phyloP scores from a whole-genome alignment of 2,113 vertebrate genomes.

The Monopterus albus region DNA sequence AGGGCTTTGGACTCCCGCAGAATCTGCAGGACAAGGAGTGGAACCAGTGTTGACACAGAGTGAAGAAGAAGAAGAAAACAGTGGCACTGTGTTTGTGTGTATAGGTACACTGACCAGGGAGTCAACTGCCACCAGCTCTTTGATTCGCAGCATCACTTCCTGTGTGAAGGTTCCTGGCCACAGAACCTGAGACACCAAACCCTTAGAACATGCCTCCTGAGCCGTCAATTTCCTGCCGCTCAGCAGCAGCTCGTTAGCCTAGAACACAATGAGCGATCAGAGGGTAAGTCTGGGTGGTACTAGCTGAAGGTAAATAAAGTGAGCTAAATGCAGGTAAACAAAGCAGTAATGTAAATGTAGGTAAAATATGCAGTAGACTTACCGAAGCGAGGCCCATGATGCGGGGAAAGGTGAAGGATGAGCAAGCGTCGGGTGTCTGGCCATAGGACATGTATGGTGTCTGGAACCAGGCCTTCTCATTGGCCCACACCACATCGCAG shows the following conservation, averaged over 20 bases:
- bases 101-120: slow-evolving; percentile 85
- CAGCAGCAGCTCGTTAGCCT: slow-evolving; percentile 98
- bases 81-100: background rate
- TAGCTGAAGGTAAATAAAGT: too few relatives aligned
- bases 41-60: background rate
- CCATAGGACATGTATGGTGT: slow-evolving; percentile 95
- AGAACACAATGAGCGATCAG: too few relatives aligned
- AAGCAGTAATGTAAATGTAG: background rate
- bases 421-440: slow-evolving; percentile 96
- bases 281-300: too few relatives aligned
- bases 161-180: slow-evolving; percentile 97
- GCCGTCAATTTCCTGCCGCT: slow-evolving; percentile 96
- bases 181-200: slow-evolving; percentile 96
- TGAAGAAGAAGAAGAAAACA: background rate
- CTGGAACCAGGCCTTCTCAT: slow-evolving; percentile 99
- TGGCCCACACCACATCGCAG: slow-evolving; percentile 98
- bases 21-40: slow-evolving; percentile 82
- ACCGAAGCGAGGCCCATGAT: slow-evolving; percentile 98
- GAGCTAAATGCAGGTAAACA: too few relatives aligned
- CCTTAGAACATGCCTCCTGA: slow-evolving; percentile 96
- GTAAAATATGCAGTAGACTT: slow-evolving; percentile 70
- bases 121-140: slow-evolving; percentile 93
- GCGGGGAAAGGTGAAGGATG: slow-evolving; percentile 93
- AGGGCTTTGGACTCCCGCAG: slow-evolving; percentile 96
- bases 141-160: slow-evolving; percentile 96